Evolutionary conservation across 2,888 invertebrate species (phyloP).

Genomic region (Tuberolachnus salignus): DNA sequence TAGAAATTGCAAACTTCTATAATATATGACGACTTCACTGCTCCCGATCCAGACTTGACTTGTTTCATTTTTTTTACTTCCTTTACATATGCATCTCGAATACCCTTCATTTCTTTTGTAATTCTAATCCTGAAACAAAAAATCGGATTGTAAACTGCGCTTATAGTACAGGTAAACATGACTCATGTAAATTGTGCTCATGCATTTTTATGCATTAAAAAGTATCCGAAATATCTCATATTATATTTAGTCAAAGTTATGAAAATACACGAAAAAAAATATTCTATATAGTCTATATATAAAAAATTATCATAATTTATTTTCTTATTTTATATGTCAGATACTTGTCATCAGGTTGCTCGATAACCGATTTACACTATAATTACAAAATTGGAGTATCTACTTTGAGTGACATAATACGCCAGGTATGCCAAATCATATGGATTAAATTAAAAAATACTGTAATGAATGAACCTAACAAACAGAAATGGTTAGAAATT

Average conservation of each 20-base stretch:
- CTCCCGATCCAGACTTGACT: conserved; percentile 24
- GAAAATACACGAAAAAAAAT: background rate
- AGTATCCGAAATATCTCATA: background rate
- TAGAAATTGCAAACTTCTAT: conserved; percentile 10
- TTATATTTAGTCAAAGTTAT: background rate
- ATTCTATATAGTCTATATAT: conserved; percentile 1
- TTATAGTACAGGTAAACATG: conserved; percentile 14
- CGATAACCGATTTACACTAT: conserved; percentile 10
- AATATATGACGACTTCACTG: conserved; percentile 16
- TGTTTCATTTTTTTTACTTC: conserved; percentile 20
- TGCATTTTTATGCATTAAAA: conserved; percentile 29
- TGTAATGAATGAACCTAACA: conserved; percentile 11
- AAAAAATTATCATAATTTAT: background rate
- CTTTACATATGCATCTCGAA: conserved; percentile 27
- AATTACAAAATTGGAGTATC: background rate
- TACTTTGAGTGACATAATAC: conserved; percentile 13
- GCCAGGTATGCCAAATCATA: conserved; percentile 19
- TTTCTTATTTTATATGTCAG: conserved; percentile 7
- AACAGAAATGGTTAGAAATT: conserved; percentile 23
- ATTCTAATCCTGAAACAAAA: conserved; percentile 36
- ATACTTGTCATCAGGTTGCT: conserved; percentile 11
- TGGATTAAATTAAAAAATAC: conserved; percentile 24
- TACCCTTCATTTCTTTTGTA: conserved; percentile 26
- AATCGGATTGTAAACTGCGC: conserved; percentile 8
- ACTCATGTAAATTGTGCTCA: conserved; percentile 21